Evolutionary conservation across 2,113 vertebrate genomes (phyloP).

Genomic region (Felis chaus): DNA sequence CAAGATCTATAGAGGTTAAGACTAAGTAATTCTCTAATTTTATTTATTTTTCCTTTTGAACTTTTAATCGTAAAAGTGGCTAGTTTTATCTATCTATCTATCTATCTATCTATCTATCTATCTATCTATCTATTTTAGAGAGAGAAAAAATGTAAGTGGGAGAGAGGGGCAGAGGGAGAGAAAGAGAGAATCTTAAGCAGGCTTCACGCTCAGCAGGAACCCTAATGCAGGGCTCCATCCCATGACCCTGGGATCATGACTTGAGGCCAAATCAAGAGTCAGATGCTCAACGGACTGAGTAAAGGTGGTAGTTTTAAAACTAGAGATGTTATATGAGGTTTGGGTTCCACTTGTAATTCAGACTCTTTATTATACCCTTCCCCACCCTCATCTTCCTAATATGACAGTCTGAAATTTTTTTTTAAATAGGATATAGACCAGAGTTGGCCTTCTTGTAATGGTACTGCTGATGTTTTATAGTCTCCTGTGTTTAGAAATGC

Average conservation of each 20-base stretch:
- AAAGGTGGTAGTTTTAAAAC: slow-evolving; percentile 44
- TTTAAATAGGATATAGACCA: neutral
- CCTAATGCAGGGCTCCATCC: no score
- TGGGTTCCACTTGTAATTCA: slow-evolving; percentile 37
- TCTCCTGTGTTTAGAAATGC: neutral
- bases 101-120: no score
- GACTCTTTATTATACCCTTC: neutral
- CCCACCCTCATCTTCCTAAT: neutral
- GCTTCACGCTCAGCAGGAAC: no score
- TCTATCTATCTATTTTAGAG: no score
- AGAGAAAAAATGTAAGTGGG: no score
- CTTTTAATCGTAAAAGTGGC: neutral
- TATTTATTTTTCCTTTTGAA: neutral
- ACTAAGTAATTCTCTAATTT: slow-evolving; percentile 8
- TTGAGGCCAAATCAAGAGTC: no score
- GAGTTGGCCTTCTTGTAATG: neutral
- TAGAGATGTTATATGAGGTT: slow-evolving; percentile 19
- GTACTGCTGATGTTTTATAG: neutral
- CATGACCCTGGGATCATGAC: no score
- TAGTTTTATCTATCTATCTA: neutral
- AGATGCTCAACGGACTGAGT: neutral
- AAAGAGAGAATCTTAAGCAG: no score
- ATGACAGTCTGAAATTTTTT: neutral
- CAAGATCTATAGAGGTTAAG: neutral
- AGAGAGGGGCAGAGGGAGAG: no score